Evolutionary conservation across 2,888 invertebrate species (phyloP).

Genomic region (Nematopogon swammerdamellus): DNA sequence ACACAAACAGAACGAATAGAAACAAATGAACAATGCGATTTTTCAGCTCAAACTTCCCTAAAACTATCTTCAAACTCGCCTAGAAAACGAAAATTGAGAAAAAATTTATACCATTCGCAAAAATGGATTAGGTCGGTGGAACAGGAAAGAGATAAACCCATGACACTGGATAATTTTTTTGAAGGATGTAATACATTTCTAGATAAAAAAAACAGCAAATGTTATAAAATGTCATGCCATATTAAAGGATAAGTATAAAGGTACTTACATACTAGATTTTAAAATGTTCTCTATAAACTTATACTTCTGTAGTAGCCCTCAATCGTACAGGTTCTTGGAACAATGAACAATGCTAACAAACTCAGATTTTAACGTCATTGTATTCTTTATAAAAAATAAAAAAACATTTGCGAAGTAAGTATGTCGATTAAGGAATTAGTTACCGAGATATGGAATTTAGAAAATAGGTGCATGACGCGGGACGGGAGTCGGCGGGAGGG

Average conservation of each 20-base stretch:
- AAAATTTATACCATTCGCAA: not conserved
- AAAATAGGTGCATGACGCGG: no score
- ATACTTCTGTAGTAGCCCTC: constrained; percentile 2
- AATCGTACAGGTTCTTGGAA: constrained; percentile 1
- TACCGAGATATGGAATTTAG: no score
- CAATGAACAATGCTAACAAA: no score
- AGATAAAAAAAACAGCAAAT: constrained; percentile 3
- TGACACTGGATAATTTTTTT: constrained; percentile 1
- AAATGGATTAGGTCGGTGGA: not conserved
- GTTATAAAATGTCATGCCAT: constrained; percentile 1
- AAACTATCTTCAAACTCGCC: not conserved
- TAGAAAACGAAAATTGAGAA: constrained; percentile 1
- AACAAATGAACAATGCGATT: no score
- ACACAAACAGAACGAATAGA: no score
- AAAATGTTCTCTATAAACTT: constrained; percentile 3
- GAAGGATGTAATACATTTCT: constrained; percentile 2
- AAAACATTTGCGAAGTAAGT: no score
- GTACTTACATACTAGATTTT: constrained; percentile 2
- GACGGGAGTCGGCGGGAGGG: no score
- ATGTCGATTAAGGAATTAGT: no score
- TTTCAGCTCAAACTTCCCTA: no score
- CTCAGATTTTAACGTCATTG: no score
- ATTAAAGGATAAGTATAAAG: constrained; percentile 2
- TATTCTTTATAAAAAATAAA: no score
- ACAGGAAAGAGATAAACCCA: not conserved